Conservation (phyloP, 2,113 vertebrate species). For the Ochotona princeps region DNA sequence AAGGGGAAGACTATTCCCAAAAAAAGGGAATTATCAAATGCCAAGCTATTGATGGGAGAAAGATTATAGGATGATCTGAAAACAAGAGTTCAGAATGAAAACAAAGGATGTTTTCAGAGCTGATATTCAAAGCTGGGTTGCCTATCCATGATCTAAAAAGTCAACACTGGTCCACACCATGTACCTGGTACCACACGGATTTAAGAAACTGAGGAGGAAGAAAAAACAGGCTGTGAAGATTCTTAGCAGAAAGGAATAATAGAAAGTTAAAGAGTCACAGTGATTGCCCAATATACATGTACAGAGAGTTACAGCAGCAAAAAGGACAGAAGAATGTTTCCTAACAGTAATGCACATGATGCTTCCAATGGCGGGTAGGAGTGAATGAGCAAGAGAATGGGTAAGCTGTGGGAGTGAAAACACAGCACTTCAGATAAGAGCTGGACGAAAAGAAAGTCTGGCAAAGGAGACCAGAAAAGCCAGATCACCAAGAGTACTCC, state of each 20-base stretch:
- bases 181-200: neutral
- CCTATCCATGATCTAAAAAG: neutral
- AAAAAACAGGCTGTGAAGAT: conserved; percentile 31
- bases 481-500: neutral
- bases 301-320: neutral
- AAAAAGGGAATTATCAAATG: neutral
- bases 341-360: neutral
- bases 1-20: neutral
- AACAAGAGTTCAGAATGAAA: conserved; percentile 45
- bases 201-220: conserved; percentile 2
- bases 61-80: neutral
- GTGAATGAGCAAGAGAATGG: neutral
- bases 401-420: neutral
- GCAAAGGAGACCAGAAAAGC: conserved; percentile 42
- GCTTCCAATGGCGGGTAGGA: neutral
- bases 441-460: neutral
- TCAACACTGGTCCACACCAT: neutral
- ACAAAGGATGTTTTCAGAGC: conserved; percentile 40
- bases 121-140: conserved; percentile 51
- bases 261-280: conserved; percentile 11
- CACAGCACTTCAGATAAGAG: conserved; percentile 23
- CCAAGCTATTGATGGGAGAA: neutral
- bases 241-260: neutral
- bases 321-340: neutral
- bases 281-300: neutral